These are phyloP conservation scores for Pandion haliaetus DNA, from an alignment of 2,113 vertebrate species.

Conservation along the genomic window DNA sequence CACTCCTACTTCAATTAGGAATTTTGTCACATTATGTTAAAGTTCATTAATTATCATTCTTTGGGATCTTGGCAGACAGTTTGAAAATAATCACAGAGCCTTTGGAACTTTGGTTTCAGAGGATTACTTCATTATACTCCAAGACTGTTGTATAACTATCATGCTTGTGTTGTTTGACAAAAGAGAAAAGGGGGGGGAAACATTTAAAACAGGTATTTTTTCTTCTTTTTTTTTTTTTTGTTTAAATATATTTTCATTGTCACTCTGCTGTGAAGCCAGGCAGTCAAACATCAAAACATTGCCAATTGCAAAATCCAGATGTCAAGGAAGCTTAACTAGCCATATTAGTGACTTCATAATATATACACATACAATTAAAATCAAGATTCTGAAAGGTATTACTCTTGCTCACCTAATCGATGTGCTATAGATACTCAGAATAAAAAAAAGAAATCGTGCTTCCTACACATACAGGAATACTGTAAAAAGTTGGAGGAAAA, in stretches of 20 bases:
- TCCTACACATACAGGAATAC: neutral
- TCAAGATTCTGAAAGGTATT: neutral
- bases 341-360: neutral
- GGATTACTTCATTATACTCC: neutral
- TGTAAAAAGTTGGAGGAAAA: neutral
- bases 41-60: constrained; percentile 6
- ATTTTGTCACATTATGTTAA: neutral
- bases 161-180: neutral
- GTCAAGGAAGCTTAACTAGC: neutral
- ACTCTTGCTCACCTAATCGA: neutral
- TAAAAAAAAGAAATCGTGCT: neutral
- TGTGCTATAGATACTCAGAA: neutral
- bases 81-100: neutral
- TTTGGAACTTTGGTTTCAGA: neutral
- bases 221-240: neutral
- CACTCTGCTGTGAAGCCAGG: neutral
- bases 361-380: neutral
- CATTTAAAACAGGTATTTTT: neutral
- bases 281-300: neutral
- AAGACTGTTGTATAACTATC: neutral
- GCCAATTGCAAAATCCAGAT: constrained; percentile 18
- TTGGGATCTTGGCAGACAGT: neutral
- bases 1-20: neutral
- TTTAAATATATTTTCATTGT: neutral
- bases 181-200: neutral